Conservation (phyloP, 2,113 vertebrate species). For the Rhodinocichla rosea region DNA sequence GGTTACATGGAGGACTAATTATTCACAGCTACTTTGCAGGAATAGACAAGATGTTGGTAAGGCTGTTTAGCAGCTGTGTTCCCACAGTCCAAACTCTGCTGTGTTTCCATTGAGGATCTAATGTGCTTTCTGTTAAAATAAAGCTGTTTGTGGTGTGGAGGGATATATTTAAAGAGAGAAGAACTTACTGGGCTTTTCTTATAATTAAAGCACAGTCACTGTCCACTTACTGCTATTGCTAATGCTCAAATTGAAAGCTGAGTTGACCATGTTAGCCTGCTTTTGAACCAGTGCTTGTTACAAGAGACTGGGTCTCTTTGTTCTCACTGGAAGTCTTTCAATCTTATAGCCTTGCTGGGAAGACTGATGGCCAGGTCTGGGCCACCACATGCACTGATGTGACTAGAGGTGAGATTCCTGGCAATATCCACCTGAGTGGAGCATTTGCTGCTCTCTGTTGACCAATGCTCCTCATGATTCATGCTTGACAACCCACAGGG, state of each 20-base stretch:
- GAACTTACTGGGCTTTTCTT: background rate
- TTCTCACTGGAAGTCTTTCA: background rate
- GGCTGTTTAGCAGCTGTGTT: constrained; percentile 45
- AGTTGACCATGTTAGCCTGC: background rate
- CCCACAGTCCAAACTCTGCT: background rate
- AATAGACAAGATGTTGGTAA: background rate
- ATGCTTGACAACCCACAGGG: background rate
- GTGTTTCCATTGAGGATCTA: background rate
- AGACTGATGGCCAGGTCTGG: background rate
- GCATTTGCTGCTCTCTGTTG: background rate
- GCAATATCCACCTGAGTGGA: background rate
- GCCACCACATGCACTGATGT: background rate
- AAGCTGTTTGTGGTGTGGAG: background rate
- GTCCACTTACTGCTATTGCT: background rate
- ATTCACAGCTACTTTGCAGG: background rate
- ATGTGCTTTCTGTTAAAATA: background rate
- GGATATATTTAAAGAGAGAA: background rate
- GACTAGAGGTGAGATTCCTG: background rate
- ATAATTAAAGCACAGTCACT: background rate
- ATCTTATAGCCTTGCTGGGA: background rate
- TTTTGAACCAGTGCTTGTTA: background rate
- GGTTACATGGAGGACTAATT: background rate
- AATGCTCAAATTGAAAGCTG: background rate
- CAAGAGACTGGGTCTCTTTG: background rate
- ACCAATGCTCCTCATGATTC: background rate